Conservation (phyloP, 2,797 vertebrate species). For the Microcaecilia unicolor region DNA sequence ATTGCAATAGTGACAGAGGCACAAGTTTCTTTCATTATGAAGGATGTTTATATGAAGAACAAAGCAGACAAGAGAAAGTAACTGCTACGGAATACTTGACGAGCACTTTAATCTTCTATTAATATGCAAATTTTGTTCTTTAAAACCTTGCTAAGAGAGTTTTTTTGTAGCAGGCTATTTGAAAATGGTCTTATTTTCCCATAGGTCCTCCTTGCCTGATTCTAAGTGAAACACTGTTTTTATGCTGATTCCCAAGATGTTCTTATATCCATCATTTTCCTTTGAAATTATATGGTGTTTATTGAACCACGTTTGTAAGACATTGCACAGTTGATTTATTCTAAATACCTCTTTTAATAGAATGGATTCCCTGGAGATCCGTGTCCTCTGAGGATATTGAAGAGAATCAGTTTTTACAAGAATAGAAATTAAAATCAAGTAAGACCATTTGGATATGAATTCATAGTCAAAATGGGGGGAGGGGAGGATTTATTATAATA, state of each 20-base stretch:
- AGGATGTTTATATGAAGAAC: conserved; percentile 48
- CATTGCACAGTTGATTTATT: conserved; percentile 56
- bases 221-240: conserved; percentile 50
- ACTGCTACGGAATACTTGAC: conserved; percentile 49
- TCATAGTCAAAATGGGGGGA: conserved; percentile 1
- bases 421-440: conserved; percentile 16
- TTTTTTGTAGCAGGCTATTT: conserved; percentile 37
- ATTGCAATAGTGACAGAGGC: conserved; percentile 29
- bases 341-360: conserved; percentile 50
- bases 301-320: conserved; percentile 58
- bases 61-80: conserved; percentile 51
- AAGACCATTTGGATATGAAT: conserved; percentile 13
- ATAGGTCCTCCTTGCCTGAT: conserved; percentile 41
- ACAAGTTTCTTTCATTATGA: conserved; percentile 43
- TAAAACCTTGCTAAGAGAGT: conserved; percentile 40
- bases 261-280: conserved; percentile 38
- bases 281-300: conserved; percentile 53
- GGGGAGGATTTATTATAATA: conserved; percentile 16
- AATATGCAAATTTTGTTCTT: conserved; percentile 60
- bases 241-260: conserved; percentile 45
- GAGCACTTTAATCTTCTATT: conserved; percentile 60
- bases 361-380: conserved; percentile 33
- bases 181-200: conserved; percentile 47
- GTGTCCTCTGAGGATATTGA: conserved; percentile 31
- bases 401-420: conserved; percentile 33